Evolutionary conservation across 2,888 invertebrate species (phyloP).

Genomic region (Drosophila mercatorum): DNA sequence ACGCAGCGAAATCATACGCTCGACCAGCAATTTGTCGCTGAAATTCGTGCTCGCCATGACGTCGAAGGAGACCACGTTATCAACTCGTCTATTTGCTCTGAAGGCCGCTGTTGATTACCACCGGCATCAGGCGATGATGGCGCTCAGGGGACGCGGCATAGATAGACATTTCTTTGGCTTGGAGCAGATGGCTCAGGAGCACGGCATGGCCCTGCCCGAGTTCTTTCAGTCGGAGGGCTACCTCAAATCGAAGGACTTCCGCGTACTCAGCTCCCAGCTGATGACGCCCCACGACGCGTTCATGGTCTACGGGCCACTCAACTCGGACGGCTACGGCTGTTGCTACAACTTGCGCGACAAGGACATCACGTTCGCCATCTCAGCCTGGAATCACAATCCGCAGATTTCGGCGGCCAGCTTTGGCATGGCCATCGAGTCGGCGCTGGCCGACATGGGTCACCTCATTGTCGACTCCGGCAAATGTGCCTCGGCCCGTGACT

Average conservation of each 20-base stretch:
- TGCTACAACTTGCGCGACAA: slow-evolving; percentile 95
- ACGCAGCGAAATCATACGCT: slow-evolving; percentile 96
- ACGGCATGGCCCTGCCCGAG: slow-evolving; percentile 89
- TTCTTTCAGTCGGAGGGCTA: slow-evolving; percentile 90
- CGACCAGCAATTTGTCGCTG: slow-evolving; percentile 92
- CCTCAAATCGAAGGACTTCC: slow-evolving; percentile 90
- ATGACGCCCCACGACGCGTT: slow-evolving; percentile 92
- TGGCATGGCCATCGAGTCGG: slow-evolving; percentile 23
- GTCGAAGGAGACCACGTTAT: slow-evolving; percentile 83
- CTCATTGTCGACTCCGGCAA: slow-evolving; percentile 1
- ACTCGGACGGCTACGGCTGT: slow-evolving; percentile 94
- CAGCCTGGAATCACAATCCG: slow-evolving; percentile 88
- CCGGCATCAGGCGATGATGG: slow-evolving; percentile 89
- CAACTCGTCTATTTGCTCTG: slow-evolving; percentile 88
- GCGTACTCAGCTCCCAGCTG: slow-evolving; percentile 95
- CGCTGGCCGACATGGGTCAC: slow-evolving; percentile 41
- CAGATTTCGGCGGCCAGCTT: slow-evolving; percentile 86
- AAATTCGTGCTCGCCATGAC: slow-evolving; percentile 90
- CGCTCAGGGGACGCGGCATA: slow-evolving; percentile 89
- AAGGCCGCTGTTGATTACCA: slow-evolving; percentile 91
- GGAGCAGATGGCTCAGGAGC: slow-evolving; percentile 92
- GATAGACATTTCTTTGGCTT: slow-evolving; percentile 96
- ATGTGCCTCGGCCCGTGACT: too few species aligned
- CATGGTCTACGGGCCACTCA: slow-evolving; percentile 95
- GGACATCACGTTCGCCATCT: slow-evolving; percentile 90